Evolutionary conservation across 2,888 invertebrate genomes (phyloP).

Genomic region (Aquatica leii): DNA sequence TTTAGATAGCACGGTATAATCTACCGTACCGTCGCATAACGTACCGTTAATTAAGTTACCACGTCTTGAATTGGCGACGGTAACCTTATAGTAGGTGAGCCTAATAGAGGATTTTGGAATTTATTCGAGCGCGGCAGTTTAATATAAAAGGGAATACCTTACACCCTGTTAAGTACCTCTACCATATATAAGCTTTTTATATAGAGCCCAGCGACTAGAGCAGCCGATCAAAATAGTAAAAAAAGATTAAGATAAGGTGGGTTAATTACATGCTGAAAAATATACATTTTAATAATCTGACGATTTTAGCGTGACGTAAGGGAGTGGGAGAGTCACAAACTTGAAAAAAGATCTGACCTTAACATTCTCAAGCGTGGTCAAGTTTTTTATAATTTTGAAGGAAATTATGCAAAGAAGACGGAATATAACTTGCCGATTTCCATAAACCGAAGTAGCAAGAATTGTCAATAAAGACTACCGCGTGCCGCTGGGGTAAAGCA

Average conservation of each 20-base stretch:
- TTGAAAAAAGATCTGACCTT: constrained; percentile 33
- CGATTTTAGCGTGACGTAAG: constrained; percentile 24
- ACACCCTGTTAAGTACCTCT: constrained; percentile 26
- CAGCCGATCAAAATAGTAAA: constrained; percentile 25
- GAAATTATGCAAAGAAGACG: constrained; percentile 30
- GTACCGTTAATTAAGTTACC: too few species aligned
- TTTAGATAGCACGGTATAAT: too few species aligned
- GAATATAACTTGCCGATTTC: constrained; percentile 34
- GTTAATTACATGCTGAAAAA: constrained; percentile 29
- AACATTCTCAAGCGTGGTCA: constrained; percentile 17
- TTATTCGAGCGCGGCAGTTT: too few species aligned
- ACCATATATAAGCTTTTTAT: constrained; percentile 21
- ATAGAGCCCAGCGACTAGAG: constrained; percentile 16
- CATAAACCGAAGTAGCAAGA: constrained; percentile 31
- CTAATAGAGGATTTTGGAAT: constrained; percentile 21
- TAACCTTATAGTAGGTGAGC: constrained; percentile 24
- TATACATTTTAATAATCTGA: constrained; percentile 27
- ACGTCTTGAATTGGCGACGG: too few species aligned
- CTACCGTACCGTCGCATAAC: too few species aligned
- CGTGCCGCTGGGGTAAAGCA: too few species aligned
- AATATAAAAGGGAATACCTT: constrained; percentile 23
- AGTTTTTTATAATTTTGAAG: constrained; percentile 37
- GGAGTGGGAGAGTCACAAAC: constrained; percentile 26
- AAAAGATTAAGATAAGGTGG: constrained; percentile 29
- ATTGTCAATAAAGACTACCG: too few species aligned